Evolutionary conservation across 2,797 vertebrate genomes (phyloP), one percentile per base, ranked within the genome.

Genomic region (Megaceryle alcyon): DNA sequence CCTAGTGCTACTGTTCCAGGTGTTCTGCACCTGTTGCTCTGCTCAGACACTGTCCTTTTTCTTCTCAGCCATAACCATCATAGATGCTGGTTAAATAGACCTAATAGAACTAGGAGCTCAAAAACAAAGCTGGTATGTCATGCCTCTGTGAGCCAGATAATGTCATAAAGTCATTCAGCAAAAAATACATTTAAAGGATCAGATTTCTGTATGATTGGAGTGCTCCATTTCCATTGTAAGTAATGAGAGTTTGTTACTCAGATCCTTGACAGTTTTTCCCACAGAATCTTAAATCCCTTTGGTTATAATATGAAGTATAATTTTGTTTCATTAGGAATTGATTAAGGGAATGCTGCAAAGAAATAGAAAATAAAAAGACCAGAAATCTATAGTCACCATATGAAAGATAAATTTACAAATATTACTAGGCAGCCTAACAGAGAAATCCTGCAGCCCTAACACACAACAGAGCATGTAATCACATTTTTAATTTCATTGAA

Each of bases 1-100:
- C 68, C 9, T 61, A 33, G 26, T 35, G 81, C 51, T 94, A 69
- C 83, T 60, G 37, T 37, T 88, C 87, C 95, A 94, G 85, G 82
- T 97, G 95, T 48, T 85, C 39, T 77, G 93, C 90, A 96, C 92
- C 90, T 96, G 88, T 66, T 90, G 11, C 4, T 87, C 44, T 87
- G 15, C 56, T 71, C 81, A 95, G 75, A 96, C 71, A 95, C 29
- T 82, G 70, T 44, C 68, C 59, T 66, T 94, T 91, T 94, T 92
- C 88, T 91, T 91, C 4, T 7, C 43, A 71, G 41, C 16, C 29
- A 6, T 69, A 78, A 33, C 26, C 41, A 39, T n/a, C 53, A 65
- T 18, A 86, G 73, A 25, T 1, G 1, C 19, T n/a, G 53, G 19
- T 84, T 86, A 86, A 88, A 95, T 20, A 88, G 64, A 68, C 9